Evolutionary conservation across 2,888 invertebrate genomes (phyloP).

Genomic region (Amphipoea oculea): DNA sequence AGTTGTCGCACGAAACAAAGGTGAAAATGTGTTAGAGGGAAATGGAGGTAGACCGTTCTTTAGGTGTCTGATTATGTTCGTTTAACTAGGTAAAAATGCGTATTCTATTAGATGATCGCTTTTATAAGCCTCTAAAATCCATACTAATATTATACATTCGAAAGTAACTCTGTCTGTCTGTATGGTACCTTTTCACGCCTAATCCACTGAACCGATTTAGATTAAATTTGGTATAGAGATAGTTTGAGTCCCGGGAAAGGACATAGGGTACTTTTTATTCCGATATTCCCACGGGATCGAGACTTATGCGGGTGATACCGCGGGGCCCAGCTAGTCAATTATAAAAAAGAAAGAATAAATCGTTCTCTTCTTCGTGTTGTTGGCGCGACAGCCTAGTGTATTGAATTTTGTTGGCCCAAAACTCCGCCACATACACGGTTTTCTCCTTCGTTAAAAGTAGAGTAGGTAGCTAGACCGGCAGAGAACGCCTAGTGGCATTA

Average conservation of each 20-base stretch:
- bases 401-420: neutral
- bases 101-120: neutral
- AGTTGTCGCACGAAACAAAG: constrained; percentile 45
- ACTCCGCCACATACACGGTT: neutral
- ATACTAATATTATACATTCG: too few species aligned
- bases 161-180: too few species aligned
- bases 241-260: too few species aligned
- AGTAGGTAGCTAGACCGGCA: neutral
- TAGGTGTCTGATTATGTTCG: neutral
- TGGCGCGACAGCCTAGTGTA: neutral
- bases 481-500: neutral
- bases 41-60: neutral
- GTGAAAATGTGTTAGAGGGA: constrained; percentile 28
- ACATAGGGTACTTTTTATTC: too few species aligned
- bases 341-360: neutral
- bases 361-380: neutral
- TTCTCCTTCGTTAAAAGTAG: neutral
- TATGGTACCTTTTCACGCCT: too few species aligned
- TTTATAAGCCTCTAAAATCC: neutral
- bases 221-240: too few species aligned
- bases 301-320: too few species aligned
- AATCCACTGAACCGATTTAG: too few species aligned
- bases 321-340: neutral
- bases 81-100: neutral
- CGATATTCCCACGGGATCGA: too few species aligned